Evolutionary conservation across 2,797 vertebrate species (phyloP).

Genomic region (Thalassophryne amazonica): DNA sequence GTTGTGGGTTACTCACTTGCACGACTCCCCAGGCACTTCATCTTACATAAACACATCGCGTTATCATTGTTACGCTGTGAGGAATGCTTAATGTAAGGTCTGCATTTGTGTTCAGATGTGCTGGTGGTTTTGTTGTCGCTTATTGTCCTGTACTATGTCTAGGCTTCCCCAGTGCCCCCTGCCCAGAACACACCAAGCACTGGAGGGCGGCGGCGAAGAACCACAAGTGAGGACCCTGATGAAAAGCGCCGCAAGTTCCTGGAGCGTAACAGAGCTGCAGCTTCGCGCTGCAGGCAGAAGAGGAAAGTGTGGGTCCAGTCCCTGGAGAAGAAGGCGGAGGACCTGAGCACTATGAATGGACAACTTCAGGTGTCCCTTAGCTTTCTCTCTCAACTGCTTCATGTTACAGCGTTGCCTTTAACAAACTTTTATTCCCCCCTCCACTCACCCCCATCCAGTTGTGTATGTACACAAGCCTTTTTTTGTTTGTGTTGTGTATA

Average conservation of each 20-base stretch:
- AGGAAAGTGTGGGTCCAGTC: slow-evolving; percentile 98
- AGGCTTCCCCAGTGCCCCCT: slow-evolving; percentile 91
- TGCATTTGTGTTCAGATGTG: neutral
- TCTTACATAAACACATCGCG: too few relatives aligned
- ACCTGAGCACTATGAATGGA: slow-evolving; percentile 89
- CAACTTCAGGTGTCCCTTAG: slow-evolving; percentile 86
- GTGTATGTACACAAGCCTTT: slow-evolving; percentile 10
- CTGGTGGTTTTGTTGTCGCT: neutral
- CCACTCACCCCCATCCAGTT: slow-evolving; percentile 12
- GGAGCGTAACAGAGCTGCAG: slow-evolving; percentile 93
- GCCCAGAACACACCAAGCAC: slow-evolving; percentile 88
- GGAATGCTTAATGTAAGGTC: too few relatives aligned
- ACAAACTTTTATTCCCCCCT: neutral
- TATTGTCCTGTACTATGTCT: slow-evolving; percentile 8
- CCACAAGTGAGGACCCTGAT: slow-evolving; percentile 94
- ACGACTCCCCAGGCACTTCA: too few relatives aligned
- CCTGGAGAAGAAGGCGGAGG: slow-evolving; percentile 94
- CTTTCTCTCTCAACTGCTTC: neutral
- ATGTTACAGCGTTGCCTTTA: neutral
- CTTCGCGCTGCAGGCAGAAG: slow-evolving; percentile 94
- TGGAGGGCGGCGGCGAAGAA: slow-evolving; percentile 91
- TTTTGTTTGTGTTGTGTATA: slow-evolving; percentile 38
- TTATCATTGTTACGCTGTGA: too few relatives aligned
- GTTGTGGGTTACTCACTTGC: too few relatives aligned
- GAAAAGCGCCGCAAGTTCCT: slow-evolving; percentile 97